Percentiles rank a stretch among this genome's conserved stretches.
These are phyloP conservation scores for Spicauda simplicius DNA, from an alignment of 2,888 invertebrate genomes.

Conservation along the genomic window DNA sequence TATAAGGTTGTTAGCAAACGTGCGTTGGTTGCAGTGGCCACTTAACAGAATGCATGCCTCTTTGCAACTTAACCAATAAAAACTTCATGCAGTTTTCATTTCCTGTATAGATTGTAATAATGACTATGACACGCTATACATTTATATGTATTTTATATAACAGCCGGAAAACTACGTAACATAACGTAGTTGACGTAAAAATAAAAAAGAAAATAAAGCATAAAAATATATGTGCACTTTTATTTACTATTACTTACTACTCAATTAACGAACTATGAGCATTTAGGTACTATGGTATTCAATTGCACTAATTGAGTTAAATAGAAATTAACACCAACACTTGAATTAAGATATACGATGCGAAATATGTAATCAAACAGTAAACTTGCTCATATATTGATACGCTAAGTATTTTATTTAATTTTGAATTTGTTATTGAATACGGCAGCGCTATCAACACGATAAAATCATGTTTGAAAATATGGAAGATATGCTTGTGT, in stretches of 20 bases:
- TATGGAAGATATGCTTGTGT: slow-evolving; percentile 38
- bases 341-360: not conserved
- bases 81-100: slow-evolving; percentile 20
- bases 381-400: not conserved
- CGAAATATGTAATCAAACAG: not conserved
- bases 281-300: not conserved
- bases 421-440: slow-evolving; percentile 1
- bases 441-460: slow-evolving; percentile 22
- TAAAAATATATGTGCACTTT: too few species aligned
- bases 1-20: slow-evolving; percentile 12
- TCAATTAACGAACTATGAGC: not conserved
- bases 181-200: too few species aligned
- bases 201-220: too few species aligned
- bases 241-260: not conserved
- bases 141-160: not conserved
- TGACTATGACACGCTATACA: slow-evolving; percentile 4
- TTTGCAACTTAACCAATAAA: slow-evolving; percentile 30
- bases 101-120: slow-evolving; percentile 20
- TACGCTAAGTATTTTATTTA: not conserved
- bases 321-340: not conserved
- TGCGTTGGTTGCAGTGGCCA: slow-evolving; percentile 6
- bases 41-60: not conserved
- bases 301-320: not conserved
- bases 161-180: not conserved
- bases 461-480: slow-evolving; percentile 36